Evolutionary conservation across 2,888 invertebrate species (phyloP).

Genomic region (Halocaridina rubra): DNA sequence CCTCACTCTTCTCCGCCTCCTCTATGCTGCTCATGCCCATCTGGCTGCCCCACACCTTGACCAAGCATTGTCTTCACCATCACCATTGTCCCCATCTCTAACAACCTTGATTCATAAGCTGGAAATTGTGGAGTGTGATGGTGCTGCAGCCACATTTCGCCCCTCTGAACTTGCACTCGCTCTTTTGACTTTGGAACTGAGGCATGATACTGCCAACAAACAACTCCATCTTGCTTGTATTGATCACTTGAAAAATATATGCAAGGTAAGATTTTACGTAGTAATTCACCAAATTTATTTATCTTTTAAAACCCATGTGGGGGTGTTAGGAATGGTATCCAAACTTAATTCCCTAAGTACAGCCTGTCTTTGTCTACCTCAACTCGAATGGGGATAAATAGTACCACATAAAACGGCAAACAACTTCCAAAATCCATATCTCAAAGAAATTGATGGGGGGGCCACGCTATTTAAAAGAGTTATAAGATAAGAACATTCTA

Average conservation of each 20-base stretch:
- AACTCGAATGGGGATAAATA: no score
- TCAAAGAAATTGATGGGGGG: no score
- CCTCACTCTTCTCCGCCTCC: conserved; percentile 77
- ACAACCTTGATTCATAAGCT: conserved; percentile 71
- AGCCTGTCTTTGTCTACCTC: no score
- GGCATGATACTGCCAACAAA: conserved; percentile 69
- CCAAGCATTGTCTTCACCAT: conserved; percentile 70
- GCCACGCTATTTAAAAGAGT: no score
- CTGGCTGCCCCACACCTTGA: conserved; percentile 72
- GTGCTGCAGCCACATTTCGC: conserved; percentile 79
- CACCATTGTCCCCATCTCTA: conserved; percentile 50
- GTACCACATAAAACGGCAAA: no score
- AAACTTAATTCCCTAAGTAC: no score
- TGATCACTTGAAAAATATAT: conserved; percentile 54
- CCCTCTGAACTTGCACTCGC: conserved; percentile 83
- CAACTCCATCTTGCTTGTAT: conserved; percentile 46
- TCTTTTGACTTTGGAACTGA: conserved; percentile 80
- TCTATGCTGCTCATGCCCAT: conserved; percentile 74
- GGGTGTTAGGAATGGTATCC: no score
- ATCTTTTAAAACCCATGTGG: no score
- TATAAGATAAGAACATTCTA: no score
- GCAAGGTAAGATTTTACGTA: no score
- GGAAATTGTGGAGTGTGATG: conserved; percentile 82
- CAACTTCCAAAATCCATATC: no score
- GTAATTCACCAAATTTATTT: no score